Base-by-base conservation (phyloP, 2,797 vertebrate species). In the Enteromius argenteus region DNA sequence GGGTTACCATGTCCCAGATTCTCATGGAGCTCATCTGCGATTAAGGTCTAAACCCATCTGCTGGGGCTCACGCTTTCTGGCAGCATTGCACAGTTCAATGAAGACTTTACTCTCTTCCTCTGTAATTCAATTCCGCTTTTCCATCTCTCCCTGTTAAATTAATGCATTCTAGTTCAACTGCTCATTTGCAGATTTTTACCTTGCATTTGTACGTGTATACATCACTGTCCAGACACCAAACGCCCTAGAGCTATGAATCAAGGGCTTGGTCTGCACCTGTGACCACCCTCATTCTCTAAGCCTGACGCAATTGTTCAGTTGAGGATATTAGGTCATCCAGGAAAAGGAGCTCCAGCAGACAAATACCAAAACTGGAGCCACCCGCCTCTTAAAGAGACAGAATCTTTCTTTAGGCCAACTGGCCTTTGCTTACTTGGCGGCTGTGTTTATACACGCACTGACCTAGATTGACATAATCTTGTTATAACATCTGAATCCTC, bases 241-340 rank as follows among this genome's bases (percentile, higher is more conserved):
- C 71, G n/a, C 84, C 42, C 64, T 56, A 60, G 39, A 77, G 69
- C 51, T 86, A 46, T 83, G 79, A 78, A 68, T 93, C 90, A 90
- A 91, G 89, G 92, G 92, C 91, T 92, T 94, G 73, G 91, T 91
- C 91, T 93, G 94, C 96, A 97, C 96, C 96, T 97, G 96, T 91
- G 94, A 94, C 94, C 92, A 94, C 95, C 95, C 91, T 96, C 96
- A 96, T 97, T 95, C 90, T 83, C 92, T 87, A 88, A 90, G 94
- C 94, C 94, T 97, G 95, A 97, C 95, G 95, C 96, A 95, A 95
- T 94, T 93, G 92, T 94, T 95, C 92, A 92, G 86, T 95, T 95
- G 94, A 96, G 95, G 94, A 95, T 93, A 96, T 97, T 96, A 97
- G 96, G 95, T 97, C 94, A 97, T 96, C 94, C 95, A 84, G 60